Base-by-base conservation (phyloP, 2,797 vertebrate species). In the Spheniscus humboldti region DNA sequence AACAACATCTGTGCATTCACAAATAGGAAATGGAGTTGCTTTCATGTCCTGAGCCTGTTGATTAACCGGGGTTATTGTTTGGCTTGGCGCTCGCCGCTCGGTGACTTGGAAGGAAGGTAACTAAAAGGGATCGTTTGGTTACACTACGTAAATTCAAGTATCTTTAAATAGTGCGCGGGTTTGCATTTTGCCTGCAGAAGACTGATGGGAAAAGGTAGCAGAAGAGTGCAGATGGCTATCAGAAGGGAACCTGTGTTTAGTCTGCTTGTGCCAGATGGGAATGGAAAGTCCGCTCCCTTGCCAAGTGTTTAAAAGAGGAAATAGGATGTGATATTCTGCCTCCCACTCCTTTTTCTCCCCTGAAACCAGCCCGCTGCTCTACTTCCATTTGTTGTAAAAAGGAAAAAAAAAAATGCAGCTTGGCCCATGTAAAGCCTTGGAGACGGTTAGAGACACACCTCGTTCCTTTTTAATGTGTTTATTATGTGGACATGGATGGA, bases 1-100 rank as follows among this genome's bases (percentile, higher is more conserved):
- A 97, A 97, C 96, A 97, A 97, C 97, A 97, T 97, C 97, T 97
- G 96, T 93, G 96, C 94, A 95, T 96, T 97, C 96, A 91, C 97
- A 98, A 97, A 98, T 97, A 97, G 97, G 97, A 97, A 96, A 91
- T 90, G 33, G 95, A 96, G 91, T 57, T 75, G 78, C 86, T 97
- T 97, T 98, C 96, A 95, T 94, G 92, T 96, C 81, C 95, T 35
- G 50, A 96, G 93, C 87, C 84, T 90, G 91, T 96, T 93, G 94
- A 94, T 96, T 92, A 95, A 78, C 81, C 1, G 0, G 57, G 56
- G 62, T 77, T 93, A 76, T 94, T 95, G 87, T 97, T 96, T 96
- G 87, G 72, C 76, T 95, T 96, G 93, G 93, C 73, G 1, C 47
- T 88, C 11, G 1, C 81, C 7, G 31, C 74, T 73, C 0, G 0